phyloP scores from a whole-genome alignment of 1,140 invertebrate genomes.

The Anoplolepis gracilipes region DNA sequence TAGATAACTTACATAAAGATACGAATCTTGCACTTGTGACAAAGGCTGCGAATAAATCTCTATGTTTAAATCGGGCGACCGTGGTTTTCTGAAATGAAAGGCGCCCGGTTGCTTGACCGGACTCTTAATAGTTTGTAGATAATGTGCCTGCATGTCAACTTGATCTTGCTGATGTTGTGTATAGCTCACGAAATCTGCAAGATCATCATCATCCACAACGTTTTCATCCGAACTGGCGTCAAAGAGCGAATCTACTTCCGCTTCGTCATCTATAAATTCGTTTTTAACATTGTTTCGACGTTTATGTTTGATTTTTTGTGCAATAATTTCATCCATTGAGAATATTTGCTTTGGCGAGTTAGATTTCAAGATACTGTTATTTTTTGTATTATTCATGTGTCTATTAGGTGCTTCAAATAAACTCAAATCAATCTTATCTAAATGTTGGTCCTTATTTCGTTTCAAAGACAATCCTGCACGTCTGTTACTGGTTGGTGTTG shows the following conservation, averaged over 20 bases:
- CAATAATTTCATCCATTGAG: background rate
- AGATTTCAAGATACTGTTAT: constrained; percentile 1
- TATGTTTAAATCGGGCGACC: constrained; percentile 31
- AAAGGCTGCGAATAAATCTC: constrained; percentile 79
- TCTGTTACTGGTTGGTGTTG: background rate
- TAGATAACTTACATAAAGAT: constrained; percentile 72
- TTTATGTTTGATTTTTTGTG: constrained; percentile 14
- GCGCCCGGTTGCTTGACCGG: constrained; percentile 61
- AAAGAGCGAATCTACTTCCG: constrained; percentile 85
- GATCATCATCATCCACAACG: constrained; percentile 78
- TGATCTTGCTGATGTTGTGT: constrained; percentile 81
- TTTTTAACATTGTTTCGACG: constrained; percentile 48
- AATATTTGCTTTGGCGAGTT: background rate
- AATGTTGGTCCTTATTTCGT: constrained; percentile 6
- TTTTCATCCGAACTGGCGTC: constrained; percentile 75
- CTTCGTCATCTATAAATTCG: constrained; percentile 87
- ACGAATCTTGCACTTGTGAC: constrained; percentile 71
- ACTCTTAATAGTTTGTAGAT: constrained; percentile 87
- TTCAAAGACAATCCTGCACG: constrained; percentile 39
- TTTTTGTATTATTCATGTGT: background rate
- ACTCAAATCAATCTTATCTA: constrained; percentile 30
- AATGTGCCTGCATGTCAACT: constrained; percentile 87
- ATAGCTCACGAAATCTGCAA: constrained; percentile 80
- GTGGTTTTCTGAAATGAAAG: constrained; percentile 75
- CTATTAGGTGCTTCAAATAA: constrained; percentile 46